These are phyloP conservation scores for Tribolium castaneum DNA, from an alignment of 1,140 invertebrate species.

Conservation along the genomic window DNA sequence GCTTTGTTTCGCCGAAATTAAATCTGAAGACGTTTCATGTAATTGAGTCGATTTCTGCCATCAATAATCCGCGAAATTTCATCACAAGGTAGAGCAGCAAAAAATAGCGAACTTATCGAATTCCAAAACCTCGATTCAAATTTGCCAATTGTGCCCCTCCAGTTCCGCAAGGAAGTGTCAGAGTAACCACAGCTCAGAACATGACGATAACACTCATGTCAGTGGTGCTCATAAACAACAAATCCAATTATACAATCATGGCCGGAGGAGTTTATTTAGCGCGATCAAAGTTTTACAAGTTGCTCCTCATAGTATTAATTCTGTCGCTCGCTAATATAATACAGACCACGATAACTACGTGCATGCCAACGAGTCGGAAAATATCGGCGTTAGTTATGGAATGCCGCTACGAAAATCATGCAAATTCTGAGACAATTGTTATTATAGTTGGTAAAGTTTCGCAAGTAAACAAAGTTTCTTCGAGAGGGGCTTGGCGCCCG, in stretches of 20 bases:
- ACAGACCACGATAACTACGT: neutral
- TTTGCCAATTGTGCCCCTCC: too few relatives aligned
- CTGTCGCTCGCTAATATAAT: neutral
- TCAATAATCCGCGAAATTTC: neutral
- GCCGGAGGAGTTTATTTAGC: slow-evolving; percentile 22
- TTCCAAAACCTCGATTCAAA: too few relatives aligned
- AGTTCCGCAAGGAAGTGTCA: neutral
- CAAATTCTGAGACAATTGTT: slow-evolving; percentile 19
- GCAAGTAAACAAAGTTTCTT: neutral
- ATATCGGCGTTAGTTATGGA: neutral
- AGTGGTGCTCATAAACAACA: slow-evolving; percentile 27
- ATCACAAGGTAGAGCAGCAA: too few relatives aligned
- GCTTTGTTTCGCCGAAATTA: neutral
- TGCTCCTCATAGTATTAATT: slow-evolving; percentile 15
- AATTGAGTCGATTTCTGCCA: neutral
- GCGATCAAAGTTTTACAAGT: slow-evolving; percentile 23
- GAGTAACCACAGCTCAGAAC: slow-evolving; percentile 8
- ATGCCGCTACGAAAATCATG: slow-evolving; percentile 8
- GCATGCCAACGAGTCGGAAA: slow-evolving; percentile 1
- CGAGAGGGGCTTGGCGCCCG: neutral
- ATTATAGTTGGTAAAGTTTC: slow-evolving; percentile 25
- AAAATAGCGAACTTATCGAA: too few relatives aligned
- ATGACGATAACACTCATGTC: slow-evolving; percentile 35
- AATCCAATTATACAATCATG: slow-evolving; percentile 28
- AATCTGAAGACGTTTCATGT: neutral